phyloP scores from a whole-genome alignment of 2,888 invertebrate species.

The Torymus tubicola region DNA sequence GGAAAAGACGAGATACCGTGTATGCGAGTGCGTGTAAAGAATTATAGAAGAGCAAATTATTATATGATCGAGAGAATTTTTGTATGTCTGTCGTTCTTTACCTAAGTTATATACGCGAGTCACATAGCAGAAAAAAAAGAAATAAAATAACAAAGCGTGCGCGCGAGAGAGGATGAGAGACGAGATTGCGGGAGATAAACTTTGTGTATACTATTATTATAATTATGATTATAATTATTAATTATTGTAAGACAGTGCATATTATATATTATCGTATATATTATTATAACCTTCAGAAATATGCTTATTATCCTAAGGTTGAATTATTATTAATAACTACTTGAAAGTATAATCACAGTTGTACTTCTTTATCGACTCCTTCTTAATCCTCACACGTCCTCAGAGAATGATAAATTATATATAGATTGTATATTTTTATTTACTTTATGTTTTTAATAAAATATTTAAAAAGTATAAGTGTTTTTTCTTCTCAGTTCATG shows the following conservation, averaged over 20 bases:
- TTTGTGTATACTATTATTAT: constrained; percentile 68
- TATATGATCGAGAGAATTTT: constrained; percentile 19
- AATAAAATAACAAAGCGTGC: constrained; percentile 47
- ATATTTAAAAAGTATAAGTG: constrained; percentile 2
- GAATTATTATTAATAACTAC: constrained; percentile 71
- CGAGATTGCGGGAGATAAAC: constrained; percentile 56
- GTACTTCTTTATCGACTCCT: constrained; percentile 41
- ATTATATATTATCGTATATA: constrained; percentile 64
- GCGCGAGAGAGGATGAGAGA: not conserved
- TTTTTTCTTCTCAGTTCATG: constrained; percentile 48
- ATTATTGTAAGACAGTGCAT: constrained; percentile 62
- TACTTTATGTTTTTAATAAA: constrained; percentile 42
- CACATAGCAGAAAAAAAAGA: constrained; percentile 59
- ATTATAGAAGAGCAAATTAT: constrained; percentile 32
- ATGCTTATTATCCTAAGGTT: constrained; percentile 67
- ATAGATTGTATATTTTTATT: constrained; percentile 40
- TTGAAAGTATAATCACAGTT: constrained; percentile 64
- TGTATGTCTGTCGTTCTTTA: constrained; percentile 64
- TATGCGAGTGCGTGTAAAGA: constrained; percentile 18
- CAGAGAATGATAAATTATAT: constrained; percentile 7
- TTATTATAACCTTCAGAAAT: constrained; percentile 69
- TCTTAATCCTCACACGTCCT: constrained; percentile 20
- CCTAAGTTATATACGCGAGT: constrained; percentile 62
- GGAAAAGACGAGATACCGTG: constrained; percentile 3
- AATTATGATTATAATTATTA: constrained; percentile 50